phyloP scores from a whole-genome alignment of 2,113 vertebrate species.

The Regulus satrapa region DNA sequence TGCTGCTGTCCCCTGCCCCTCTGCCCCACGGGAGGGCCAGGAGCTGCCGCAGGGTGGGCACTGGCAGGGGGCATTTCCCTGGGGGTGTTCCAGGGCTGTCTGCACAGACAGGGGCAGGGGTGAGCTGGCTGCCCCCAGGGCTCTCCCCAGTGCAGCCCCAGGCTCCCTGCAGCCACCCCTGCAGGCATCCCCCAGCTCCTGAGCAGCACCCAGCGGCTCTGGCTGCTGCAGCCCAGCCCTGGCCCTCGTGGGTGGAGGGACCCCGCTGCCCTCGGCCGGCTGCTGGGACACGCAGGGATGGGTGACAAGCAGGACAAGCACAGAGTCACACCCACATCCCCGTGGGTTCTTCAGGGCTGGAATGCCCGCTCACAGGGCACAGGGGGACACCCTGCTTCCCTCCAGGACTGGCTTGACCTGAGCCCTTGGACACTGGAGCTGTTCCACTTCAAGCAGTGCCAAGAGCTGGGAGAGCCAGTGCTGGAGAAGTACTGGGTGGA shows the following conservation, averaged over 20 bases:
- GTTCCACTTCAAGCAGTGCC: neutral
- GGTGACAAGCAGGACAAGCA: neutral
- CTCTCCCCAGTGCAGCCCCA: neutral
- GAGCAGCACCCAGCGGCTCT: neutral
- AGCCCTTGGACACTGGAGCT: neutral
- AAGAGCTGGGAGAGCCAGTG: neutral
- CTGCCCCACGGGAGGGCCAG: neutral
- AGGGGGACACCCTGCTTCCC: neutral
- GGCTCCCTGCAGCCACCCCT: neutral
- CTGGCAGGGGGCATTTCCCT: neutral
- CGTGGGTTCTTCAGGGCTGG: accelerated
- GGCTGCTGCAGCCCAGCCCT: neutral
- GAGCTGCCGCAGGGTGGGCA: neutral
- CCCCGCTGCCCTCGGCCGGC: no score
- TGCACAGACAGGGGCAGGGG: neutral
- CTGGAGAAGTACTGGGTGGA: neutral
- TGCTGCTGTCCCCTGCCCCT: neutral
- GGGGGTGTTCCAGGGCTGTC: accelerated
- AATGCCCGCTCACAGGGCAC: neutral
- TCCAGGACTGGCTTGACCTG: neutral
- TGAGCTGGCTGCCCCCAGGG: neutral
- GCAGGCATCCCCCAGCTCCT: neutral
- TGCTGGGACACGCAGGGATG: neutral
- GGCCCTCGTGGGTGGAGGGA: no score
- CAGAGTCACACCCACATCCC: neutral